phyloP scores from a whole-genome alignment of 1,140 invertebrate genomes.

The Tetramorium alpestre region DNA sequence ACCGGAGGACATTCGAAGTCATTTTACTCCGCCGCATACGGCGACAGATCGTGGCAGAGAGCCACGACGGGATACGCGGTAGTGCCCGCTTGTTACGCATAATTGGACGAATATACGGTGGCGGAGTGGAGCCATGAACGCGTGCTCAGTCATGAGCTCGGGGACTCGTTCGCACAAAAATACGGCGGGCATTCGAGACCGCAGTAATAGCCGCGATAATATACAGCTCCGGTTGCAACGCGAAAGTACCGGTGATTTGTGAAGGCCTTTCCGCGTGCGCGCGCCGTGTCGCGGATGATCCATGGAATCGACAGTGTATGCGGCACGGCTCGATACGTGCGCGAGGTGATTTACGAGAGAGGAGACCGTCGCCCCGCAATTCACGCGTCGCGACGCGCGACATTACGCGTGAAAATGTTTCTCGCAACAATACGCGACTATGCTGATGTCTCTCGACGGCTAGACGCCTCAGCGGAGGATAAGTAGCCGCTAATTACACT shows the following conservation, averaged over 20 bases:
- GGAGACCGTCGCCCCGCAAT: conserved; percentile 10
- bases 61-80: neutral
- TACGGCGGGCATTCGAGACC: conserved; percentile 23
- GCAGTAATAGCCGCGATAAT: conserved; percentile 64
- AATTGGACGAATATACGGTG: conserved; percentile 50
- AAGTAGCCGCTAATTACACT: conserved; percentile 35
- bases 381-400: neutral
- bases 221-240: conserved; percentile 61
- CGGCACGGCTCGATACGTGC: conserved; percentile 16
- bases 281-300: conserved; percentile 49
- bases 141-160: neutral
- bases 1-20: neutral
- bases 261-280: conserved; percentile 53
- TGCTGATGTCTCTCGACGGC: neutral
- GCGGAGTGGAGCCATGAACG: neutral
- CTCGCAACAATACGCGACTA: neutral
- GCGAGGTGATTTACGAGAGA: conserved; percentile 43
- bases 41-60: neutral
- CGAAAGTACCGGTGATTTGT: conserved; percentile 62
- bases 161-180: conserved; percentile 36
- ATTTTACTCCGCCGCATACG: neutral
- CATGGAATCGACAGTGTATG: conserved; percentile 47
- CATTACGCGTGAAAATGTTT: conserved; percentile 13
- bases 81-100: conserved; percentile 49
- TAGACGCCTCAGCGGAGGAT: neutral